phyloP scores from a whole-genome alignment of 53 echinoderm and acorn worm genomes.

The Henricia sp. region DNA sequence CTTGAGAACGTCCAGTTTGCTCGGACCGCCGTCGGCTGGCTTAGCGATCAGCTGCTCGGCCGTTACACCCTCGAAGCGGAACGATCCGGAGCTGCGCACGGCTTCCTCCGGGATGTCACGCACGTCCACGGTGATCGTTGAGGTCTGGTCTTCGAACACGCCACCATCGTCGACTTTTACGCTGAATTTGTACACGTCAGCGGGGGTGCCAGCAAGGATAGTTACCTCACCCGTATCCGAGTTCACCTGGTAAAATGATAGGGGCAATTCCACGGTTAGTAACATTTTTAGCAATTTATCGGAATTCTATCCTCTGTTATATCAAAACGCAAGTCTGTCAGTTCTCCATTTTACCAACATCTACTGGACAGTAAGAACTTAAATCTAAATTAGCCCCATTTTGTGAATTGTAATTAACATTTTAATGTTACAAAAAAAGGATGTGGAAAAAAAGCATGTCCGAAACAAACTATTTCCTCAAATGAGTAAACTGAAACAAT shows the following conservation, averaged over 20 bases:
- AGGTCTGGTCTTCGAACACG: constrained; percentile 43
- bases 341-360: too few species aligned
- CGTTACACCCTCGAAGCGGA: constrained; percentile 80
- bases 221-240: constrained; percentile 74
- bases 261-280: too few species aligned
- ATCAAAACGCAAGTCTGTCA: too few species aligned
- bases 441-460: too few species aligned
- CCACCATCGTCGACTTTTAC: constrained; percentile 72
- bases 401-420: too few species aligned
- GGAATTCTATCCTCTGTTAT: too few species aligned
- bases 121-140: constrained; percentile 74
- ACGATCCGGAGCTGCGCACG: constrained; percentile 88
- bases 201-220: constrained; percentile 80
- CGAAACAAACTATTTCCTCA: too few species aligned
- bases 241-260: constrained; percentile 78
- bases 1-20: constrained; percentile 69
- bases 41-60: constrained; percentile 80
- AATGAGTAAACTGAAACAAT: too few species aligned
- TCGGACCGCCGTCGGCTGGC: constrained; percentile 30
- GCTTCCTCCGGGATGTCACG: constrained; percentile 86
- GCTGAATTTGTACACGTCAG: constrained; percentile 62
- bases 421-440: too few species aligned
- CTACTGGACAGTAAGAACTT: too few species aligned
- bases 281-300: too few species aligned
- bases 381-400: too few species aligned